phyloP scores from a whole-genome alignment of 2,797 vertebrate species.

The Lutjanus argentimaculatus region DNA sequence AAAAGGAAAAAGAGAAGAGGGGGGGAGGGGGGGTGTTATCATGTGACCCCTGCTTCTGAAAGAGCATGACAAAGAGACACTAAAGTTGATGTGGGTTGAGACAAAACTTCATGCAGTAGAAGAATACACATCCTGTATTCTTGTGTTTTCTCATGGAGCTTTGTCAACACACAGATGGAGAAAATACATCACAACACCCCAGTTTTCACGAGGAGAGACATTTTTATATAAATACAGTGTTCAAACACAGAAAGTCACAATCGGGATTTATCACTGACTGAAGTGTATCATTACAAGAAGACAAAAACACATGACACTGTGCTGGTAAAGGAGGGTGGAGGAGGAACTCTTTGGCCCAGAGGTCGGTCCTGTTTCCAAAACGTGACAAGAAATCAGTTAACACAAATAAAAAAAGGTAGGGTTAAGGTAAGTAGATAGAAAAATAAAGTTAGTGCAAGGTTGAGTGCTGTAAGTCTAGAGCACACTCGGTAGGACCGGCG shows the following conservation, averaged over 20 bases:
- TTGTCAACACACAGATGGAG: conserved; percentile 58
- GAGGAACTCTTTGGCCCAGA: conserved; percentile 52
- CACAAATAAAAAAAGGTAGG: conserved; percentile 42
- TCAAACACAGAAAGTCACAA: conserved; percentile 35
- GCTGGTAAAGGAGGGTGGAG: conserved; percentile 52
- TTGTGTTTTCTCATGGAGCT: conserved; percentile 56
- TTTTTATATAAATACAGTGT: conserved; percentile 16
- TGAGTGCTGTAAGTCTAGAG: conserved; percentile 45
- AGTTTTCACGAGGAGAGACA: conserved; percentile 22
- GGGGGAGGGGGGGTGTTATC: conserved; percentile 43
- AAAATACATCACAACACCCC: conserved; percentile 26
- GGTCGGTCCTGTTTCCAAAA: conserved; percentile 67
- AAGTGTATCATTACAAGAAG: conserved; percentile 24
- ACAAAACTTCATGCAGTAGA: conserved; percentile 69
- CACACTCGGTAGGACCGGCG: conserved; percentile 24
- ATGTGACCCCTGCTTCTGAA: conserved; percentile 23
- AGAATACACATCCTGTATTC: conserved; percentile 56
- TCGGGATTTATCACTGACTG: conserved; percentile 31
- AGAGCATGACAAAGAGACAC: conserved; percentile 28
- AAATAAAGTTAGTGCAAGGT: conserved; percentile 68
- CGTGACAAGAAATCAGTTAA: conserved; percentile 61
- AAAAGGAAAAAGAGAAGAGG: conserved; percentile 61
- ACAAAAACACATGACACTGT: conserved; percentile 51
- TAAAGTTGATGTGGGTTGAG: conserved; percentile 53
- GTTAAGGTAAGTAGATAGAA: conserved; percentile 57